Evolutionary conservation across 2,113 vertebrate species (phyloP), one percentile per base, ranked within the genome.

Genomic region (Micronycteris hirsuta): DNA sequence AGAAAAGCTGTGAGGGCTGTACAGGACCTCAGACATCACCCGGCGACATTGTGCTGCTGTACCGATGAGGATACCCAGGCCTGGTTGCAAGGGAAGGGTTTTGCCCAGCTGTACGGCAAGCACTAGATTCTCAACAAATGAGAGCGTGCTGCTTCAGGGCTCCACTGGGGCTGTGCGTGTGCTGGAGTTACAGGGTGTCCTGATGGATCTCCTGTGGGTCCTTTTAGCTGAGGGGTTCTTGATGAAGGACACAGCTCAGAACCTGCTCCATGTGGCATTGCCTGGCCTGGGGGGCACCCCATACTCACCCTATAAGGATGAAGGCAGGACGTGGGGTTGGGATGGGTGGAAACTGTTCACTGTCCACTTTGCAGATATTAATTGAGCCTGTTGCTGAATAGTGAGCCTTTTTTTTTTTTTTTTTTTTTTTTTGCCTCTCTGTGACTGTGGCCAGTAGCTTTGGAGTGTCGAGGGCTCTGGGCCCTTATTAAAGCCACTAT

Each of bases 121-220:
- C 15, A 4, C 24, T 7, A 52, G 77, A 45, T 47, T 43, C 33
- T 81, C 47, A 76, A 31, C 17, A 33, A 41, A 41, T 33, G 49
- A 73, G 47, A 22, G 5, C 5, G 14, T 63, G 52, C 36, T 11
- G 41, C 7, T 19, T 83, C 22, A 1, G 41, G 10, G 5, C 24
- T 12, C 36, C 17, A 0, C n/a, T 1, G 52, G 58, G 52, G 10
- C 4, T 20, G 54, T 7, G 31, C 47, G 7, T 15, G 54, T 7
- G 17, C 43, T 54, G 63, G 22, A 49, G 15, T 28, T 1, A 10
- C 12, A 1, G 24, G 47, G 20, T 1, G 8, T 4, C 2, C 24
- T 2, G 13, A 22, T 36, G 7, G n/a, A 26, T 7, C 36, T 81
- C 13, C 83, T 33, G 13, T 16, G 20, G 36, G 19, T 85, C 83